Conservation (phyloP, 2,113 vertebrate species). For the Sitta europaea region DNA sequence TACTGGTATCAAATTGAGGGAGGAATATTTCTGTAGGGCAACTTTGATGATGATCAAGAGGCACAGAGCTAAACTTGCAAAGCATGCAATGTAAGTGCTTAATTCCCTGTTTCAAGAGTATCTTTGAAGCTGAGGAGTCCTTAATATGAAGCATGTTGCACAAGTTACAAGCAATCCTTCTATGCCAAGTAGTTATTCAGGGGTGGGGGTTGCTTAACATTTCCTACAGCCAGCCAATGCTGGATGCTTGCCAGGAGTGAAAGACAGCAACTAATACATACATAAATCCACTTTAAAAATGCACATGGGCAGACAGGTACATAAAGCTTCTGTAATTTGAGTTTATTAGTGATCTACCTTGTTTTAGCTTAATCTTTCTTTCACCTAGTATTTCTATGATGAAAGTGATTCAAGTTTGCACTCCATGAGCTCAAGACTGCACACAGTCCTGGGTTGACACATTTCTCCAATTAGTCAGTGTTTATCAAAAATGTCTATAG, state of each 20-base stretch:
- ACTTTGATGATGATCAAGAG: slow-evolving; percentile 32
- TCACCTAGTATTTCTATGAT: background rate
- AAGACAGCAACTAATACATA: background rate
- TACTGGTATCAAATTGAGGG: background rate
- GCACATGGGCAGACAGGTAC: background rate
- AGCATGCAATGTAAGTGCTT: background rate
- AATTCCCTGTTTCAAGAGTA: slow-evolving; percentile 12
- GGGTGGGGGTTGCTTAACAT: background rate
- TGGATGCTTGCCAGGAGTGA: background rate
- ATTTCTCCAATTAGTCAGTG: background rate
- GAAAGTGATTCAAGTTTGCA: background rate
- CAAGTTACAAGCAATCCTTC: background rate
- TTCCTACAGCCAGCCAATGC: background rate
- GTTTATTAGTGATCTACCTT: background rate
- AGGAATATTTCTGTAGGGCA: slow-evolving; percentile 16
- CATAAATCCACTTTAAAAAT: background rate
- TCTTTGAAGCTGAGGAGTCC: slow-evolving; percentile 31
- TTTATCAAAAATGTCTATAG: background rate
- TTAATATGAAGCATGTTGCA: slow-evolving; percentile 5
- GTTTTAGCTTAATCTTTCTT: background rate
- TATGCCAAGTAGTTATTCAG: background rate
- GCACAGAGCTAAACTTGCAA: slow-evolving; percentile 8
- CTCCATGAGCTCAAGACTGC: background rate
- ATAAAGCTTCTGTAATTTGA: background rate
- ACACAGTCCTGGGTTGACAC: background rate